Evolutionary conservation across 2,888 invertebrate species (phyloP).

Genomic region (Halocaridina rubra): DNA sequence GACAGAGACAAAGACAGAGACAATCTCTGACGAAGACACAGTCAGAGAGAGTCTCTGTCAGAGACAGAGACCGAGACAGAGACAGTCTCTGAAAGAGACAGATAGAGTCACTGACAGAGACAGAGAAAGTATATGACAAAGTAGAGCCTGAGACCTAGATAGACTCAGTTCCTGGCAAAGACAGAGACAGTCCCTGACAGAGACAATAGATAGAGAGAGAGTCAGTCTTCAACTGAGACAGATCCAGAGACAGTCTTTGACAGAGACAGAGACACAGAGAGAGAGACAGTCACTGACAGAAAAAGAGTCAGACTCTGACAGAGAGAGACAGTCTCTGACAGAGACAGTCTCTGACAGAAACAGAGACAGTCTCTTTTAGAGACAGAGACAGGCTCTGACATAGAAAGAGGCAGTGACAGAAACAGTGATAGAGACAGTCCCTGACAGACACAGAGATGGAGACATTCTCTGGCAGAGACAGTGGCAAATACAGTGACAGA

Average conservation of each 20-base stretch:
- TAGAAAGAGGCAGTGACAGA: no score
- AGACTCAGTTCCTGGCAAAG: not conserved
- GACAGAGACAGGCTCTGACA: no score
- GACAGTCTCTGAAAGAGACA: not conserved
- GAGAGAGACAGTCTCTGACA: not conserved
- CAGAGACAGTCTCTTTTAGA: no score
- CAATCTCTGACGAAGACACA: not conserved
- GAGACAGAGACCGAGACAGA: not conserved
- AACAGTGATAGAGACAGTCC: no score
- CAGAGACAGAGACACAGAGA: no score
- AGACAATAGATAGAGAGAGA: not conserved
- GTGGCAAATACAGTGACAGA: no score
- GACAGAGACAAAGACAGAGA: no score
- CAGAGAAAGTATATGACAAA: not conserved
- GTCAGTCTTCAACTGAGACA: not conserved
- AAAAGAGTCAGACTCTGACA: not conserved
- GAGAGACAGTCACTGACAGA: not conserved
- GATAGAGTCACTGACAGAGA: not conserved
- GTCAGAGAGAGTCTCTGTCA: no score
- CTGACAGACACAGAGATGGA: no score
- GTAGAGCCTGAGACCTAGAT: not conserved
- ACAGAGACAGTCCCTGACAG: no score
- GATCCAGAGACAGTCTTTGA: not conserved
- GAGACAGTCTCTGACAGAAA: no score
- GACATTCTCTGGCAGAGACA: no score